These are phyloP conservation scores for Scolopax bukidnonensis DNA, from an alignment of 2,797 vertebrate species.

Conservation along the genomic window DNA sequence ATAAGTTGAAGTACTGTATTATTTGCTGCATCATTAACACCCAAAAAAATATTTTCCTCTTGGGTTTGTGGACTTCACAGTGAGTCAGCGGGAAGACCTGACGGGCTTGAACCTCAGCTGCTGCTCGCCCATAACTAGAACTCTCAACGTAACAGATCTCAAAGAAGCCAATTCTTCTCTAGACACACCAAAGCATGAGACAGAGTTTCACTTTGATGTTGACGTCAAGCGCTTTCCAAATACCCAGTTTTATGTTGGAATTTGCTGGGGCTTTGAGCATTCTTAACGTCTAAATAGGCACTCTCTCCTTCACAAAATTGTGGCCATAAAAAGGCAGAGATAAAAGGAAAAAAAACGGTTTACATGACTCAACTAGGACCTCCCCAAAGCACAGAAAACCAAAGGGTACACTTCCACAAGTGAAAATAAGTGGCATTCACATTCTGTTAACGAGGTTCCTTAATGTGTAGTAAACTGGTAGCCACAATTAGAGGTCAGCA, in stretches of 20 bases:
- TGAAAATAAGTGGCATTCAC: neutral
- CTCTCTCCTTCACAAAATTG: neutral
- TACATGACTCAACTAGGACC: neutral
- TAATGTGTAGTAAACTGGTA: neutral
- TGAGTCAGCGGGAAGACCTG: neutral
- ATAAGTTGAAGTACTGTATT: neutral
- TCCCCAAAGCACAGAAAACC: neutral
- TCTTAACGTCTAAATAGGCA: neutral
- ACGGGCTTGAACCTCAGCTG: neutral
- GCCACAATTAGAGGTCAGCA: constrained; percentile 44
- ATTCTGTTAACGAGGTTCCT: neutral
- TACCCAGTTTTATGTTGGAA: neutral
- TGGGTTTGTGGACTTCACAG: neutral
- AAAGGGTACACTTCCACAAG: neutral
- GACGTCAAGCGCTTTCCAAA: neutral
- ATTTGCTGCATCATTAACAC: neutral
- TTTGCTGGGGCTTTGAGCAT: neutral
- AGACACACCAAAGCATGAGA: neutral
- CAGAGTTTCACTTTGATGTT: neutral
- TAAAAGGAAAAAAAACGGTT: neutral
- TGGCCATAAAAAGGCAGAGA: neutral
- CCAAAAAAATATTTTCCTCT: neutral
- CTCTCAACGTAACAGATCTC: neutral
- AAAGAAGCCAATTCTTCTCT: neutral
- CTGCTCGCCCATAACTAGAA: neutral